Percentiles rank a stretch among this genome's conserved stretches.
These are phyloP conservation scores for Podiceps cristatus DNA, from an alignment of 2,113 vertebrate genomes.

Conservation along the genomic window DNA sequence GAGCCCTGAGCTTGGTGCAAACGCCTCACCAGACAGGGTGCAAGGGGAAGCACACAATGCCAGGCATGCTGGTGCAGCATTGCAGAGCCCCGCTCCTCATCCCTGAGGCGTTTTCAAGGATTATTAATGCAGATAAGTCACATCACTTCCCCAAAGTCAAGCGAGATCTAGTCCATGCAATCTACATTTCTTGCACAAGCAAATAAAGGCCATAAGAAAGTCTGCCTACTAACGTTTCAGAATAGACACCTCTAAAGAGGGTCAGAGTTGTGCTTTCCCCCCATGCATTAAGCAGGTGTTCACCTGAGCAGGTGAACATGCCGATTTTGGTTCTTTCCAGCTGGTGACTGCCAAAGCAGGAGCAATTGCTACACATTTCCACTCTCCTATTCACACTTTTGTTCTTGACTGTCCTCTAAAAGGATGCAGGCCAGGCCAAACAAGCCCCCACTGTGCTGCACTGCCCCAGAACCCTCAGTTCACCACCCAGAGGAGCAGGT, in stretches of 20 bases:
- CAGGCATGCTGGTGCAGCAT: not conserved
- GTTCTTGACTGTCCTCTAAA: not conserved
- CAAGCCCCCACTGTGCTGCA: fast-evolving
- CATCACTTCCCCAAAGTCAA: not conserved
- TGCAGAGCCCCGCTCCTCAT: not conserved
- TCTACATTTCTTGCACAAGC: fast-evolving
- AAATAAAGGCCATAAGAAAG: not conserved
- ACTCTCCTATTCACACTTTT: not conserved
- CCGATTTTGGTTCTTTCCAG: not conserved
- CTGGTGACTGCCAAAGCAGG: not conserved
- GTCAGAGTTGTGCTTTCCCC: not conserved
- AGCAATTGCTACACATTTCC: not conserved
- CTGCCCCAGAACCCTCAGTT: fast-evolving
- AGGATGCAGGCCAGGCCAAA: not conserved
- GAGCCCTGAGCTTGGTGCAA: not conserved
- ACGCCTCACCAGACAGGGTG: fast-evolving
- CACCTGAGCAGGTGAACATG: not conserved
- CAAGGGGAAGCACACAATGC: not conserved
- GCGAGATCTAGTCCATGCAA: fast-evolving
- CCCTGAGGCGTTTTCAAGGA: not conserved
- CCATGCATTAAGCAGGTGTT: fast-evolving
- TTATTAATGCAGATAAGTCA: not conserved
- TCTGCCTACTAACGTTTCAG: fast-evolving
- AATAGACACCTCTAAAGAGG: not conserved
- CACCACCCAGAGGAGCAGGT: not conserved